Percentiles rank a stretch among this genome's conserved stretches.
Evolutionary conservation across 64 coral and sea anemone genomes (phyloP).

Genomic region (Pocillopora damicornis): DNA sequence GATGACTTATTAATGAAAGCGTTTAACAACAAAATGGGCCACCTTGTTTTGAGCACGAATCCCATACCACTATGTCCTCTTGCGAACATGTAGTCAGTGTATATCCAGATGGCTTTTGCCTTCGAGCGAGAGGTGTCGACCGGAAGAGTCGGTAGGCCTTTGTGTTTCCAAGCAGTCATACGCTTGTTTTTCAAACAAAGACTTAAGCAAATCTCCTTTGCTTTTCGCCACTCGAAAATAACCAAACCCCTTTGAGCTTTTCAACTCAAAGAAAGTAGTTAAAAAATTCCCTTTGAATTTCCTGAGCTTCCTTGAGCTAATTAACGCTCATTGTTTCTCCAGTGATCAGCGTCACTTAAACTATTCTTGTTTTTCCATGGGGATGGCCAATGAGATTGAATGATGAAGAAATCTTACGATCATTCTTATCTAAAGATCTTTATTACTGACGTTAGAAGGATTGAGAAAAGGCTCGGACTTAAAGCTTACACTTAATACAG

Average conservation of each 20-base stretch:
- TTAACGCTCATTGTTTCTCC: background rate
- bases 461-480: slow-evolving; percentile 38
- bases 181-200: slow-evolving; percentile 21
- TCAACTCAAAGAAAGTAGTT: background rate
- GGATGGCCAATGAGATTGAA: slow-evolving; percentile 32
- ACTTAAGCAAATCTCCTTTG: slow-evolving; percentile 14
- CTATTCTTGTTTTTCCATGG: background rate
- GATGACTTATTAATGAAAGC: slow-evolving; percentile 78
- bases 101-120: slow-evolving; percentile 56
- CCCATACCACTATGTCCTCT: too few relatives aligned
- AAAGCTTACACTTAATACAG: background rate
- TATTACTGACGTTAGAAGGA: slow-evolving; percentile 64
- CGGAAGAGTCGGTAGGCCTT: slow-evolving; percentile 65
- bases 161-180: slow-evolving; percentile 40
- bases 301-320: background rate
- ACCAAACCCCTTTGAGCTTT: background rate
- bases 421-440: slow-evolving; percentile 71
- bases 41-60: background rate
- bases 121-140: slow-evolving; percentile 56
- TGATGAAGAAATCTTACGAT: slow-evolving; percentile 19
- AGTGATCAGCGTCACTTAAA: slow-evolving; percentile 12
- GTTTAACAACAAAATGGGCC: slow-evolving; percentile 60
- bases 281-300: background rate
- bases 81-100: background rate
- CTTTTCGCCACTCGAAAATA: slow-evolving; percentile 26